Conservation (phyloP, 2,797 vertebrate species). For the Avahi laniger region DNA sequence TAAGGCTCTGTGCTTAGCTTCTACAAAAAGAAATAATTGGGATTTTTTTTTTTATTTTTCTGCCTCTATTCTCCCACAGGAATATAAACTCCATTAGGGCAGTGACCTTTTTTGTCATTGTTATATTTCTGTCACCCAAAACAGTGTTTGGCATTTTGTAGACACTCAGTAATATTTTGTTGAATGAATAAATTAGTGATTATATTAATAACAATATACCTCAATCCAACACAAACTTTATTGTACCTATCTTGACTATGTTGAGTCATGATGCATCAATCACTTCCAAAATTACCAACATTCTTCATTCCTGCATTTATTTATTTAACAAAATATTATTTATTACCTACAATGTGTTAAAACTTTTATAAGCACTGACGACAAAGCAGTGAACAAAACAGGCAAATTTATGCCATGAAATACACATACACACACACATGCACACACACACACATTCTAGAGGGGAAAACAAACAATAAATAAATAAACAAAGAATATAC, state of each 20-base stretch:
- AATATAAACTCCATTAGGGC: background rate
- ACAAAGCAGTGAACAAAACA: background rate
- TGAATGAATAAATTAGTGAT: background rate
- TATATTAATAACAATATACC: background rate
- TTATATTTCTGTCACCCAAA: background rate
- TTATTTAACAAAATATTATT: background rate
- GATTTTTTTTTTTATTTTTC: background rate
- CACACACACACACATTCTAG: background rate
- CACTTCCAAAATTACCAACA: background rate
- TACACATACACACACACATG: background rate
- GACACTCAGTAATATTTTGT: background rate
- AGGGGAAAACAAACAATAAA: background rate
- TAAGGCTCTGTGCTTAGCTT: background rate
- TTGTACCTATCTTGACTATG: background rate
- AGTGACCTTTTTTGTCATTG: background rate
- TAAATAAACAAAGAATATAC: background rate
- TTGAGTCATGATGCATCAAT: background rate
- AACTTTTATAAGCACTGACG: background rate
- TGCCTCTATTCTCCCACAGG: background rate
- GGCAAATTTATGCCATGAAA: background rate
- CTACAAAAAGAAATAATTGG: background rate
- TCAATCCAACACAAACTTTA: background rate
- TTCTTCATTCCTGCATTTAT: background rate
- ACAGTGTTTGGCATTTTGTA: background rate
- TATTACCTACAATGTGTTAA: background rate